Percentiles rank a stretch among this genome's conserved stretches.
phyloP scores from a whole-genome alignment of 2,888 invertebrate species.

The Scrobipalpa costella region DNA sequence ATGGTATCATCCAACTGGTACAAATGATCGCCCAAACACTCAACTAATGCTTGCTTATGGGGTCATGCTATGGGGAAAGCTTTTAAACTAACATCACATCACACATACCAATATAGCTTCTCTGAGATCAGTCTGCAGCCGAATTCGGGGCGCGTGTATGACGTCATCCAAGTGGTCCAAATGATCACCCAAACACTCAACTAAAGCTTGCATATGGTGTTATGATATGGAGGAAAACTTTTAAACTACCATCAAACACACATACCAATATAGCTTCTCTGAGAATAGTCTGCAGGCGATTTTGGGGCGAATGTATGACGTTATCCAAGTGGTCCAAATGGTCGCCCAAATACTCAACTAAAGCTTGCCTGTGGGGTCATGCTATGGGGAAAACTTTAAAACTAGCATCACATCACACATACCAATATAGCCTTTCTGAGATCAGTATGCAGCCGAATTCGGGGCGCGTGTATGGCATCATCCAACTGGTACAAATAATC shows the following conservation, averaged over 20 bases:
- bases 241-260: neutral
- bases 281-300: conserved; percentile 47
- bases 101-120: conserved; percentile 62
- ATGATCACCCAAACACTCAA: conserved; percentile 64
- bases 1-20: conserved; percentile 59
- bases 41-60: conserved; percentile 62
- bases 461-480: neutral
- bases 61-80: too few relatives aligned
- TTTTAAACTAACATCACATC: neutral
- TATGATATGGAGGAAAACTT: too few relatives aligned
- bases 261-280: conserved; percentile 57
- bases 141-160: conserved; percentile 45
- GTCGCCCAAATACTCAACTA: conserved; percentile 63
- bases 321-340: conserved; percentile 64
- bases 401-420: neutral
- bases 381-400: neutral
- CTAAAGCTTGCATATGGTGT: conserved; percentile 62
- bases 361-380: conserved; percentile 61
- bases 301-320: conserved; percentile 45
- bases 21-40: conserved; percentile 64
- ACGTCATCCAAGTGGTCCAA: conserved; percentile 61
- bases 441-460: neutral
- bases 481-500: conserved; percentile 37
- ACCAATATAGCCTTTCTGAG: neutral
- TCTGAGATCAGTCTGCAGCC: conserved; percentile 49